Base-by-base conservation (phyloP, 2,113 vertebrate genomes). In the Petroica traversi region DNA sequence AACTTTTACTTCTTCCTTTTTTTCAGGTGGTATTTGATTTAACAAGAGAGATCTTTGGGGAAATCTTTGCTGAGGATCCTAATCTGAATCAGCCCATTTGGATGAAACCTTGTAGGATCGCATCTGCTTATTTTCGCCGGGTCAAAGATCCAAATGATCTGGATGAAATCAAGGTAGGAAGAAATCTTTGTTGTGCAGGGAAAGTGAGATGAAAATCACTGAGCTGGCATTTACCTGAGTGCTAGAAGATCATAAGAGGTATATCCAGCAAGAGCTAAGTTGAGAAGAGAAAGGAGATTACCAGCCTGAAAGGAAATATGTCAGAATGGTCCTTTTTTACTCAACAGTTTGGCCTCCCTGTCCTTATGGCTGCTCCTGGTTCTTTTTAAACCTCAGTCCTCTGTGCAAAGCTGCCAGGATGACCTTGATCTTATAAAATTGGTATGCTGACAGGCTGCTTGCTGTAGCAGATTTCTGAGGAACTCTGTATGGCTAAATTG, bases 21-120 rank as follows among this genome's bases (percentile, higher is more conserved):
- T 7, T 95, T 68, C 96, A 99, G 99, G 98, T 98, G 91, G 98
- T 99, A 41, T 99, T 98, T 98, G 99, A 99, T 96, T 98, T 99
- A 92, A 99, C 99, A 10, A 99, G 98, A 98, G 99, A 99, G 96
- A 99, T 99, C 84, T 99, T 99, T 94, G 98, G 98, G 91, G 99
- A 99, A 81, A 98, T 99, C 84, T 99, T 98, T 62, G 98, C 98
- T 38, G 99, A 99, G 95, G 99, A 99, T 95, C 99, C 99, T 67
- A 99, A 98, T 63, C 83, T 98, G 41, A 98, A 99, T 93, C 99
- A 99, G 12, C 99, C 99, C 28, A 95, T 98, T 81, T 99, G 99
- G 99, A 98, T 99, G 97, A 99, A 99, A 93, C 98, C 99, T 0
- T 98, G 97, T 34, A 98, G 99, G 63, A 95, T 98, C 3, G 94